Conservation (phyloP, 2,888 invertebrate genomes). For the Dysmachus trigonus region DNA sequence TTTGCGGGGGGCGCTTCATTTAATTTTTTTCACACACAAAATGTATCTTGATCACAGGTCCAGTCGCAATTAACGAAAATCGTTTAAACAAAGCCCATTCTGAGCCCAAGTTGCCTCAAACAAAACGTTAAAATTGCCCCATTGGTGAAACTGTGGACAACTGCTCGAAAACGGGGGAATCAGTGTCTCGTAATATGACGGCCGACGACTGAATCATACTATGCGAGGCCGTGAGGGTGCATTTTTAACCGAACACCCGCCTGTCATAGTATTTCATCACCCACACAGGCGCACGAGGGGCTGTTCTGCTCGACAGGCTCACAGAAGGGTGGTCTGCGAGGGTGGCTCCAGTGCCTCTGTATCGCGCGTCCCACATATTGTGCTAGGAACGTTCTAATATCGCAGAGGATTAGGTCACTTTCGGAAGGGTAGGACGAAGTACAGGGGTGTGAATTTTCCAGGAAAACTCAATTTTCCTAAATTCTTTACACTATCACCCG, state of each 20-base stretch:
- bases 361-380: neutral
- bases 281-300: neutral
- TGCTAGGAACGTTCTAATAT: neutral
- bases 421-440: neutral
- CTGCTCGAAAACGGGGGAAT: slow-evolving; percentile 14
- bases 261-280: neutral
- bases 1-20: neutral
- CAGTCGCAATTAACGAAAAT: neutral
- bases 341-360: neutral
- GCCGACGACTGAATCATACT: slow-evolving; percentile 42
- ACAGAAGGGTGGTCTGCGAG: slow-evolving; percentile 1
- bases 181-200: slow-evolving; percentile 40
- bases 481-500: neutral
- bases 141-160: neutral
- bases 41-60: neutral
- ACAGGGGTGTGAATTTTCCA: neutral
- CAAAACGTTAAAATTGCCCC: neutral
- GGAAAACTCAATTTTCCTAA: too few species aligned
- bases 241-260: neutral
- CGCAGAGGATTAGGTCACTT: neutral
- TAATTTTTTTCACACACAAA: neutral
- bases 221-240: slow-evolving; percentile 32
- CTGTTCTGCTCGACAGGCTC: neutral
- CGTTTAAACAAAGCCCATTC: neutral
- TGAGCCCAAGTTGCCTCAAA: neutral